phyloP scores from a whole-genome alignment of 2,113 vertebrate genomes.

The Brachyhypopomus gauderio region DNA sequence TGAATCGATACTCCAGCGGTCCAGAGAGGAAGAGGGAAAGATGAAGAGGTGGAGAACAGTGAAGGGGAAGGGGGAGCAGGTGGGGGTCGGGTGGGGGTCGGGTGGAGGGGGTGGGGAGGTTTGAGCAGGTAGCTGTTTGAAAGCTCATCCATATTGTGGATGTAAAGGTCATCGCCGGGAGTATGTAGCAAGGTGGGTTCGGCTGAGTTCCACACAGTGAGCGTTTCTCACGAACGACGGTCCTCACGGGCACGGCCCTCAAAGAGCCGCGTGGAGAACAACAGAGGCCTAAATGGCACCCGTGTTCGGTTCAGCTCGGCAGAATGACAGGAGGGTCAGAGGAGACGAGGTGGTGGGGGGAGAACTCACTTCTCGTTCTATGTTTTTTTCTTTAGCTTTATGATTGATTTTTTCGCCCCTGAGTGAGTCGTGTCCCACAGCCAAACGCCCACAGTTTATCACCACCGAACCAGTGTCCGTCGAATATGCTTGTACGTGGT shows the following conservation, averaged over 20 bases:
- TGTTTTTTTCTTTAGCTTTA: background rate
- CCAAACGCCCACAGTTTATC: background rate
- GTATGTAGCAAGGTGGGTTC: background rate
- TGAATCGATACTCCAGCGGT: slow-evolving; percentile 1
- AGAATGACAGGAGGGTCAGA: background rate
- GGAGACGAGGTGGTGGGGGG: background rate
- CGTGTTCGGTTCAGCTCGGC: slow-evolving; percentile 36
- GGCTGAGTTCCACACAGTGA: background rate
- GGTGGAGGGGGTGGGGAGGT: background rate
- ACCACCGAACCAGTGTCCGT: too few species aligned
- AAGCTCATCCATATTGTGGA: background rate
- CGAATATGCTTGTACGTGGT: too few species aligned
- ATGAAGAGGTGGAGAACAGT: background rate
- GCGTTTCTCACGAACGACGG: slow-evolving; percentile 1
- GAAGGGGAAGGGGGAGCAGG: too few species aligned
- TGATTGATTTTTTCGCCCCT: background rate
- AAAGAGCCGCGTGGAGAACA: slow-evolving; percentile 21
- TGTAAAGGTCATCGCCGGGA: slow-evolving; percentile 38
- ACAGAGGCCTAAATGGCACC: slow-evolving; percentile 41
- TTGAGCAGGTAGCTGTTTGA: background rate
- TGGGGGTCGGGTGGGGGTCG: background rate
- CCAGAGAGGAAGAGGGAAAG: background rate
- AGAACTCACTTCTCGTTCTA: too few species aligned
- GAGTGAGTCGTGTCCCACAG: background rate
- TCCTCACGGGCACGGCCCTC: slow-evolving; percentile 10